Percentiles rank a stretch among this genome's conserved stretches.
Conservation (phyloP, 2,797 vertebrate species). For the Microctenopoma stevenorrisi region DNA sequence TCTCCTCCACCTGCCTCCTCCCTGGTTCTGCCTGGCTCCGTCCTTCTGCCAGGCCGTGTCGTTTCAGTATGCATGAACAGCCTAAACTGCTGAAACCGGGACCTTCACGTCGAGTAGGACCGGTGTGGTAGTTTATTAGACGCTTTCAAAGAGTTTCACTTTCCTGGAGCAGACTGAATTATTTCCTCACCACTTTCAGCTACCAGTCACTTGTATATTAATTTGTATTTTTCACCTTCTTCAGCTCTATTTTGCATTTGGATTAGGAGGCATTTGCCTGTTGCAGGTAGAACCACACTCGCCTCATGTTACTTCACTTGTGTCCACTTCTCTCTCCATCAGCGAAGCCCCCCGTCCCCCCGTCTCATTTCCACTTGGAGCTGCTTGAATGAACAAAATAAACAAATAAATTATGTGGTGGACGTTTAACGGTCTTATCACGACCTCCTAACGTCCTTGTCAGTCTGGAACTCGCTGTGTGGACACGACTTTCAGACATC, state of each 20-base stretch:
- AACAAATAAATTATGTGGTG: slow-evolving; percentile 39
- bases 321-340: slow-evolving; percentile 37
- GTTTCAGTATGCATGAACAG: slow-evolving; percentile 31
- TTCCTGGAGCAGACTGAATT: slow-evolving; percentile 47
- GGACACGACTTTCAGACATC: slow-evolving; percentile 58
- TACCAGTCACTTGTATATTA: slow-evolving; percentile 15
- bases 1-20: not conserved
- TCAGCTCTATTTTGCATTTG: slow-evolving; percentile 28
- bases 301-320: slow-evolving; percentile 21
- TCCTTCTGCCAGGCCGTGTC: slow-evolving; percentile 6
- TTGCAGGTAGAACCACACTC: slow-evolving; percentile 29
- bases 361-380: slow-evolving; percentile 40
- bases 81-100: not conserved
- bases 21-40: not conserved
- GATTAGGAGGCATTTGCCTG: slow-evolving; percentile 34
- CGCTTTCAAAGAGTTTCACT: slow-evolving; percentile 58
- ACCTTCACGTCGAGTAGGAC: not conserved
- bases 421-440: slow-evolving; percentile 51
- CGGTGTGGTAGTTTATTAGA: slow-evolving; percentile 48
- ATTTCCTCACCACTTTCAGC: slow-evolving; percentile 34
- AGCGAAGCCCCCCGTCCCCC: slow-evolving; percentile 23
- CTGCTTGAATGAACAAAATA: slow-evolving; percentile 45
- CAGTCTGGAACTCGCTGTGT: slow-evolving; percentile 2
- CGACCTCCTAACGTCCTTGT: slow-evolving; percentile 39
- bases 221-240: slow-evolving; percentile 17